phyloP scores from a whole-genome alignment of 2,888 invertebrate genomes.

The Automeris io region DNA sequence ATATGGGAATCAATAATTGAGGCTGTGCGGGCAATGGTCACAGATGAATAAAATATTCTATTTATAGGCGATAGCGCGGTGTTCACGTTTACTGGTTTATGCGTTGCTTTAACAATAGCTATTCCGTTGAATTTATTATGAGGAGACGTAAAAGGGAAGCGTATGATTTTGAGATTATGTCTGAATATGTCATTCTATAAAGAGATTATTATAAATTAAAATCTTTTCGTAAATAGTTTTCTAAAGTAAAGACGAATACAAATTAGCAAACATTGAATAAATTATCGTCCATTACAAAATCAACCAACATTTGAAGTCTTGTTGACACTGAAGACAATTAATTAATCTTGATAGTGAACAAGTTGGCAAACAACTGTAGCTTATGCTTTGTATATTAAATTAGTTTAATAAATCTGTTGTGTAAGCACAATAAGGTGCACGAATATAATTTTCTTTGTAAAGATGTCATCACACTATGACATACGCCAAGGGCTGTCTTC shows the following conservation, averaged over 20 bases:
- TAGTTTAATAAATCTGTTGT: background rate
- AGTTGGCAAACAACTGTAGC: background rate
- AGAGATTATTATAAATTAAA: too few relatives aligned
- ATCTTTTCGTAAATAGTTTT: too few relatives aligned
- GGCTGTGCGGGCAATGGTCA: background rate
- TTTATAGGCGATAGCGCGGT: background rate
- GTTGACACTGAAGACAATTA: background rate
- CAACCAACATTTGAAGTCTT: background rate
- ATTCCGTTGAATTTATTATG: background rate
- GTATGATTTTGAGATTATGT: too few relatives aligned
- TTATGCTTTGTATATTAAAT: background rate
- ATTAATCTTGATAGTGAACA: background rate
- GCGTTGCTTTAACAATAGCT: background rate
- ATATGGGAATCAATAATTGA: constrained; percentile 7
- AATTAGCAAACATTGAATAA: too few relatives aligned
- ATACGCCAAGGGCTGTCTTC: constrained; percentile 34
- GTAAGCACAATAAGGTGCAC: background rate
- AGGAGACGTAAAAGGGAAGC: background rate
- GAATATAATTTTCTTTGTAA: background rate
- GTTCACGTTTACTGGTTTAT: too few relatives aligned
- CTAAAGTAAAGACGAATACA: too few relatives aligned
- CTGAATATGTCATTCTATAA: too few relatives aligned
- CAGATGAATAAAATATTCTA: constrained; percentile 3
- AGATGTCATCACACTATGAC: constrained; percentile 28
- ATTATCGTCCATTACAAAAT: too few relatives aligned